These are phyloP conservation scores for Diaphora mendica DNA, from an alignment of 2,888 invertebrate genomes.

Conservation along the genomic window DNA sequence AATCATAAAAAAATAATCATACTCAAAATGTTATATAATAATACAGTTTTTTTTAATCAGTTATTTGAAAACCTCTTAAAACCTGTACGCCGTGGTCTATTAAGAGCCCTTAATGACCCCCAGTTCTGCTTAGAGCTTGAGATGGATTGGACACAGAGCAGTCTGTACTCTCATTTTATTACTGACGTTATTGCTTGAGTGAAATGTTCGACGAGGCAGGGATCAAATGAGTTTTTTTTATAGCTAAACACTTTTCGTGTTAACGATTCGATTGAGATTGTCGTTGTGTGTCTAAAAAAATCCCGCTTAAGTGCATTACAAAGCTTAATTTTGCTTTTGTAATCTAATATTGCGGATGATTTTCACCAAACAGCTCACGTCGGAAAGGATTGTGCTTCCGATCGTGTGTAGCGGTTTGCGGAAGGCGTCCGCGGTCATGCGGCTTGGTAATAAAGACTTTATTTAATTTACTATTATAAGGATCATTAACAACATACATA, in stretches of 20 bases:
- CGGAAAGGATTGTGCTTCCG: too few relatives aligned
- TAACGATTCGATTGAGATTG: slow-evolving; percentile 4
- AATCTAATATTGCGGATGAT: not conserved
- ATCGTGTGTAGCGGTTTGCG: too few relatives aligned
- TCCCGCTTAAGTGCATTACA: not conserved
- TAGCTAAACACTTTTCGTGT: slow-evolving; percentile 25
- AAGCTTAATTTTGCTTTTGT: not conserved
- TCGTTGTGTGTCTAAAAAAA: not conserved
- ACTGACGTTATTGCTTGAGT: slow-evolving; percentile 29
- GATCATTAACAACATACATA: too few relatives aligned
- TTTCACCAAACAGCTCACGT: too few relatives aligned
- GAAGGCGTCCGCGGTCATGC: too few relatives aligned
- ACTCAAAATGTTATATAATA: not conserved
- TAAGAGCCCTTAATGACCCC: not conserved
- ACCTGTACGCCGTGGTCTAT: not conserved
- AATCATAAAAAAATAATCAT: not conserved
- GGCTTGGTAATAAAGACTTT: too few relatives aligned
- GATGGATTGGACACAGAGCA: slow-evolving; percentile 10
- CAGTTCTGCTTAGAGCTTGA: not conserved
- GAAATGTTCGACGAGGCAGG: slow-evolving; percentile 27
- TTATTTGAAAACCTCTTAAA: not conserved
- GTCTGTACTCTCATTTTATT: slow-evolving; percentile 39
- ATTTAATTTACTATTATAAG: too few relatives aligned
- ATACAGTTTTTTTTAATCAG: not conserved
- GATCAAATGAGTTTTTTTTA: slow-evolving; percentile 33